phyloP scores from a whole-genome alignment of 64 coral and sea anemone genomes.

The Pocillopora damicornis region DNA sequence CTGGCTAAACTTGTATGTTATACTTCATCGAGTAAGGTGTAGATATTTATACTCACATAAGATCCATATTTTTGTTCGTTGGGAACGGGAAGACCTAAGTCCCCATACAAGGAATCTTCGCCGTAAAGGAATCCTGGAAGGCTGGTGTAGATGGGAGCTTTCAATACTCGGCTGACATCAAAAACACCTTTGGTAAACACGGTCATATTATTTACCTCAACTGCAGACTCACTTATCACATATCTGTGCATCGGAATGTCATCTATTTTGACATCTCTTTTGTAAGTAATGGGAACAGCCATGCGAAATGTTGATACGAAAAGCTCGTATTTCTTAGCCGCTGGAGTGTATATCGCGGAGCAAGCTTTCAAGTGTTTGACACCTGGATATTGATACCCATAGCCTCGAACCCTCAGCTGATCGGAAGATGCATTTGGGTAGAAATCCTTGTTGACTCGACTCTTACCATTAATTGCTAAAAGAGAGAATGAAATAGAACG shows the following conservation, averaged over 20 bases:
- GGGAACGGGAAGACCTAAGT: slow-evolving; percentile 5
- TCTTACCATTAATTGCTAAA: slow-evolving; percentile 23
- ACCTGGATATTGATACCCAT: slow-evolving; percentile 15
- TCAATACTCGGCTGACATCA: slow-evolving; percentile 2
- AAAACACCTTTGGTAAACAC: slow-evolving; percentile 41
- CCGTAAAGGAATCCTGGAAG: slow-evolving; percentile 39
- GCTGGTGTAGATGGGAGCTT: background rate
- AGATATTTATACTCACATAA: slow-evolving; percentile 7
- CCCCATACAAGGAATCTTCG: background rate
- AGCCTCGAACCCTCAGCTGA: slow-evolving; percentile 29
- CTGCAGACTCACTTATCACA: background rate
- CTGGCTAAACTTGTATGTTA: too few species aligned
- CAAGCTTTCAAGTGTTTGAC: slow-evolving; percentile 13
- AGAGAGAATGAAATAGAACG: background rate
- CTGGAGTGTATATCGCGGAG: background rate
- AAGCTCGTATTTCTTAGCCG: background rate
- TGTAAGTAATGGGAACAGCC: slow-evolving; percentile 24
- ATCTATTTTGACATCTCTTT: background rate
- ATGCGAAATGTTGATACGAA: background rate
- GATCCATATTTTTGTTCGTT: background rate
- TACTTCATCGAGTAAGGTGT: background rate
- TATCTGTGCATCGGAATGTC: slow-evolving; percentile 24
- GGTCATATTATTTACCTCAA: slow-evolving; percentile 45
- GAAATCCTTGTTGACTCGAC: background rate
- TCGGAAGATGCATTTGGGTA: slow-evolving; percentile 11